Base-by-base conservation (phyloP, 2,113 vertebrate genomes). In the Odontesthes bonariensis region DNA sequence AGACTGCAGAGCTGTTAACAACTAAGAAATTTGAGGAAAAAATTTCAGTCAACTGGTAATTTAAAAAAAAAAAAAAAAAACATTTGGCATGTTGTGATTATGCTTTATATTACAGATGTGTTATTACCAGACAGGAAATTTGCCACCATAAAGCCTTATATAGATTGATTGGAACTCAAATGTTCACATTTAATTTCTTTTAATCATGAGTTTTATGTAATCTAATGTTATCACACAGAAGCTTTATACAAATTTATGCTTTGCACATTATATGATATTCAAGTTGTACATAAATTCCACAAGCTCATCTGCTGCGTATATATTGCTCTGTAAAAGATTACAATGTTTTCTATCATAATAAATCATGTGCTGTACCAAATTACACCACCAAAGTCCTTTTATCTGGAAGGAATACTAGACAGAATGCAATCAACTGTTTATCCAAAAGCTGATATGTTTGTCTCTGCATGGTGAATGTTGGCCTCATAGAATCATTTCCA, bases 1-100 rank as follows among this genome's bases (percentile, higher is more conserved):
- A 62, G 65, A 75, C 64, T 78, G 69, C 61, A 82, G 17, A 63
- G 49, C 47, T 64, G 60, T 58, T 57, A 61, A 44, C 61, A 7
- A 32, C 55, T 61, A 52, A 57, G 73, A 58, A 58, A 16, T 6
- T 13, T 3, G 13, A 17, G 46, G 1, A n/a, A 40, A 22, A 42
- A 8, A 23, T 23, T n/a, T n/a, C n/a, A n/a, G 42, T 38, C 20
- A 13, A 23, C 10, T 4, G 46, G 7, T 49, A 49, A 49, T 6
- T 44, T n/a, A n/a, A n/a, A n/a, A 22, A 8, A 2, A 44, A 23
- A 22, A 61, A 23, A 0, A 8, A 16, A 5, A n/a, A 10, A 27
- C 27, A 27, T 27, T 12, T 58, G 17, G 2, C 16, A 33, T 58
- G 19, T 58, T 38, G 6, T 38, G 7, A 38, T 38, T 27, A 10